Base-by-base conservation (phyloP, 2,113 vertebrate species). In the Athene noctua region DNA sequence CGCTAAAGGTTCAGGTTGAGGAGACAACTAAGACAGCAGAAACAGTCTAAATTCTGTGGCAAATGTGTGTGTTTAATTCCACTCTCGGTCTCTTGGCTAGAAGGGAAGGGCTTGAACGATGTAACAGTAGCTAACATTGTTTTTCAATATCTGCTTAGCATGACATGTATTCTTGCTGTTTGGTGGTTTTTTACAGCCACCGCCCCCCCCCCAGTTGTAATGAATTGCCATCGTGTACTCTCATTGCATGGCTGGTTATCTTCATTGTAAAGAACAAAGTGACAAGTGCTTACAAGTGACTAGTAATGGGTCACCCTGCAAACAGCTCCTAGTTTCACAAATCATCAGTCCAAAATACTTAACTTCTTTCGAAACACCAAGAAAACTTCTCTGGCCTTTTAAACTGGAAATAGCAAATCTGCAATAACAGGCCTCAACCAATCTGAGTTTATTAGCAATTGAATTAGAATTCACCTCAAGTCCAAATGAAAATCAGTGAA, bases 401-500 rank as follows among this genome's bases (percentile, higher is more conserved):
- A 68, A 80, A 88, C 32, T 67, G 55, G 22, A 92, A 77, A 79
- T 5, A 47, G 61, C 13, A 78, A 88, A 78, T 44, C 25, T 88
- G 68, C 22, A 54, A 3, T 25, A 67, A 80, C 15, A 62, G 46
- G 27, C n/a, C 67, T 59, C 38, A 80, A 40, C 16, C 30, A 71
- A 88, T 46, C 67, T 67, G 55, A 90, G 59, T 63, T 86, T 67
- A 86, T 59, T 73, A 88, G 59, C 47, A 88, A 73, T 0, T 46
- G 63, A 92, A 68, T 73, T 36, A 74, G 77, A 87, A 75, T 58
- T 91, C 65, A 89, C 49, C 74, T 77, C 25, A 42, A 90, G 36
- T 49, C 85, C 67, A 86, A 94, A 72, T 12, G 62, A 93, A 89
- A 79, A 90, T 67, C 84, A 90, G 90, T 38, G 42, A 90, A 73